These are phyloP conservation scores for Dromiciops gliroides DNA, from an alignment of 2,113 vertebrate species.

Conservation along the genomic window DNA sequence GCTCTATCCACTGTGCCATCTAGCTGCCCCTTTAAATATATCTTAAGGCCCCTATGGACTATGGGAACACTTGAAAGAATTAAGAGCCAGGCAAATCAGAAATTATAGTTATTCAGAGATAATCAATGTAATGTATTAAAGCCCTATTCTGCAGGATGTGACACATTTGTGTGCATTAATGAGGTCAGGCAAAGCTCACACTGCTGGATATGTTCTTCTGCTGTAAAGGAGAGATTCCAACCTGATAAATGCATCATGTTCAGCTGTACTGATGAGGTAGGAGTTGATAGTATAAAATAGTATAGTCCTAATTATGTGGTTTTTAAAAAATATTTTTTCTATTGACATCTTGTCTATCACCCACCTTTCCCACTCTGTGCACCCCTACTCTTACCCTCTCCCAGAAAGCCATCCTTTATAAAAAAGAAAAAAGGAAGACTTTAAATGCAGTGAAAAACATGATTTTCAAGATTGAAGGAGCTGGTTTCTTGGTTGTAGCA, in stretches of 20 bases:
- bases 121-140: constrained; percentile 13
- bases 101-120: constrained; percentile 51
- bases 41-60: constrained; percentile 4
- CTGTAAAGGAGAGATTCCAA: constrained; percentile 7
- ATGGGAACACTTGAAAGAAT: constrained; percentile 23
- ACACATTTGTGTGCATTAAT: constrained; percentile 39
- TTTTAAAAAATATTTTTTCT: not conserved
- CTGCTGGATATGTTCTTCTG: not conserved
- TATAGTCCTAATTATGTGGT: not conserved
- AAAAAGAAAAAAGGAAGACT: not conserved
- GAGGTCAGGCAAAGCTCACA: constrained; percentile 25
- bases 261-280: not conserved
- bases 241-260: not conserved
- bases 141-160: constrained; percentile 12
- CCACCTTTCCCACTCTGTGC: not conserved
- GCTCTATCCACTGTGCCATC: too few relatives aligned
- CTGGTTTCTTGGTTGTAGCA: not conserved
- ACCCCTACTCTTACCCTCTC: not conserved
- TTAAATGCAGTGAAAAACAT: not conserved
- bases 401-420: not conserved
- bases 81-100: constrained; percentile 22
- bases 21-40: constrained; percentile 6
- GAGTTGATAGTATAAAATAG: constrained; percentile 52
- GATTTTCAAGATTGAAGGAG: not conserved
- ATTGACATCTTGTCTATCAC: not conserved